Percentiles rank a stretch among this genome's conserved stretches.
These are phyloP conservation scores for Triops cancriformis DNA, from an alignment of 1,140 invertebrate genomes.

Conservation along the genomic window DNA sequence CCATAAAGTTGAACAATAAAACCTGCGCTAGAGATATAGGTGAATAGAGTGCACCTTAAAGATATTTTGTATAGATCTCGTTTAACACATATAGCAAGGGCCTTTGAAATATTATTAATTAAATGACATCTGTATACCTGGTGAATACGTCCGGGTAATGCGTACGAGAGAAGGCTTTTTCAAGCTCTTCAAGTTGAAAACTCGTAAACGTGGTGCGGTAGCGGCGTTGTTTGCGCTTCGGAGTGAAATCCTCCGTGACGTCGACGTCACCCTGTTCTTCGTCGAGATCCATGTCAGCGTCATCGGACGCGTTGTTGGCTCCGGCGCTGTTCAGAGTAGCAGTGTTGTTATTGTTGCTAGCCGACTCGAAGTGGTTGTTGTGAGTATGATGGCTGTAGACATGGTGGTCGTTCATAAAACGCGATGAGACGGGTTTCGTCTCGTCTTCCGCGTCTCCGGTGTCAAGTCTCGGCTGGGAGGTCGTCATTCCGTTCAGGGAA, in stretches of 20 bases:
- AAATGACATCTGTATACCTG: constrained; percentile 55
- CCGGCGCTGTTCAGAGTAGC: not conserved
- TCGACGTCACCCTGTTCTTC: constrained; percentile 15
- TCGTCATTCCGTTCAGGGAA: not conserved
- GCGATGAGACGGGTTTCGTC: constrained; percentile 5
- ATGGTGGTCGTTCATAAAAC: not conserved
- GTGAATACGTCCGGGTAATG: constrained; percentile 98
- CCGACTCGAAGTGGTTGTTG: constrained; percentile 1
- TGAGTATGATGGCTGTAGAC: not conserved
- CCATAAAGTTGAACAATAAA: not conserved
- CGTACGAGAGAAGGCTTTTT: constrained; percentile 92
- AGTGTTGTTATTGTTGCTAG: not conserved
- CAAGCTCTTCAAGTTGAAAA: constrained; percentile 90
- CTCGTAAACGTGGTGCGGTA: constrained; percentile 92
- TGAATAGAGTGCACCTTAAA: not conserved
- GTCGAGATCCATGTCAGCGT: constrained; percentile 20
- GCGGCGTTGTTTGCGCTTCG: constrained; percentile 80
- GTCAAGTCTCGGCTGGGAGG: not conserved
- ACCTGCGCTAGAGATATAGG: not conserved
- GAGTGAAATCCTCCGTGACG: constrained; percentile 51
- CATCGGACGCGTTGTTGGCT: constrained; percentile 20
- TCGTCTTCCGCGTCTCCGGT: constrained; percentile 1
- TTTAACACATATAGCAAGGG: not conserved
- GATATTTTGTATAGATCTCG: too few relatives aligned
- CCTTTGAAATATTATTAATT: not conserved